A percentile compares a stretch with the other conserved stretches of the same genome.
Evolutionary conservation across 1,140 invertebrate species (phyloP).

Genomic region (Venturia canescens): DNA sequence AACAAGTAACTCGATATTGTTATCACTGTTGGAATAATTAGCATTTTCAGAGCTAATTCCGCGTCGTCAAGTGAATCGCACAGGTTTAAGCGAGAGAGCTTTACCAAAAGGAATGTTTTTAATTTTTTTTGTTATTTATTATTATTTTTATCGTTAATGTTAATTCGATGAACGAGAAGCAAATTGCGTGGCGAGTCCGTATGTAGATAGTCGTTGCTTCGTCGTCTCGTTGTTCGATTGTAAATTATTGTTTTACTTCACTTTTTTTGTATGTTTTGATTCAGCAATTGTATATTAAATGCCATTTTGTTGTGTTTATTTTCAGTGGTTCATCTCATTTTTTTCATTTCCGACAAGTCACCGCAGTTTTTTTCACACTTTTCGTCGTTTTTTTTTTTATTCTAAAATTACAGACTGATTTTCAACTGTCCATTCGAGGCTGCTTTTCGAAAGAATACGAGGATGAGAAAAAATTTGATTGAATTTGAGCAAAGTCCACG

Average conservation of each 20-base stretch:
- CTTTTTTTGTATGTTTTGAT: conserved; percentile 20
- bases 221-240: not conserved
- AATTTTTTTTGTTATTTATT: not conserved
- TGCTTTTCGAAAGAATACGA: not conserved
- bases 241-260: conserved; percentile 1
- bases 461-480: not conserved
- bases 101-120: not conserved
- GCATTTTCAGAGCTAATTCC: not conserved
- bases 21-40: not conserved
- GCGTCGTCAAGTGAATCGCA: not conserved
- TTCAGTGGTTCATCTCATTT: not conserved
- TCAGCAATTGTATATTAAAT: not conserved
- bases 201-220: not conserved
- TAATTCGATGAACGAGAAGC: not conserved
- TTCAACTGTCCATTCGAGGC: not conserved
- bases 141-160: not conserved
- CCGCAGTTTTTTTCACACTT: not conserved
- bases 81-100: not conserved
- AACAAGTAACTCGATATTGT: not conserved
- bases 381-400: not conserved
- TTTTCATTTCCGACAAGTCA: not conserved
- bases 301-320: conserved; percentile 24
- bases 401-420: conserved; percentile 11
- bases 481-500: too few species aligned
- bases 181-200: not conserved